These are phyloP conservation scores for Eira barbara DNA, from an alignment of 2,113 vertebrate species.

Conservation along the genomic window DNA sequence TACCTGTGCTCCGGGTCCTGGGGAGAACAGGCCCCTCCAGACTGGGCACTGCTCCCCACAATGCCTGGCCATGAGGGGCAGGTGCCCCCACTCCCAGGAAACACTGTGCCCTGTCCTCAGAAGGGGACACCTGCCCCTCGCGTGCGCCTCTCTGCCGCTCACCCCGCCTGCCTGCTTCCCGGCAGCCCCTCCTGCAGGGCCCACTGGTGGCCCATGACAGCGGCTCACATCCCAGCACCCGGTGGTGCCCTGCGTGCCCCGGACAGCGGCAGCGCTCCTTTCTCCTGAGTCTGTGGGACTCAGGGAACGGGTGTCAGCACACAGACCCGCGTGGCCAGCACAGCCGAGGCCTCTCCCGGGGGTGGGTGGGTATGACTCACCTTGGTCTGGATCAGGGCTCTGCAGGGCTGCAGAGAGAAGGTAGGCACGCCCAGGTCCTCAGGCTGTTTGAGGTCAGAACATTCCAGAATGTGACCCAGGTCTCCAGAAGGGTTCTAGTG, in stretches of 20 bases:
- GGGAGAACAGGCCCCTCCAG: too few relatives aligned
- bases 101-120: background rate
- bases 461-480: constrained; percentile 39
- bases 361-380: constrained; percentile 56
- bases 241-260: background rate
- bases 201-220: background rate
- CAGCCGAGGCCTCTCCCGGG: background rate
- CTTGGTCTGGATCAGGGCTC: constrained; percentile 81
- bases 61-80: background rate
- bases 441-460: constrained; percentile 9
- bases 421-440: constrained; percentile 52
- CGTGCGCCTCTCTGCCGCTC: fast-evolving
- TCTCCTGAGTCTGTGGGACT: background rate
- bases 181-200: background rate
- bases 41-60: background rate
- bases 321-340: fast-evolving
- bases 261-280: fast-evolving
- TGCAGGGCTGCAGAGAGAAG: constrained; percentile 64
- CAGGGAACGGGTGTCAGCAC: background rate
- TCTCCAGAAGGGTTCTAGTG: constrained; percentile 54
- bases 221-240: background rate
- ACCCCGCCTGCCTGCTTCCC: background rate
- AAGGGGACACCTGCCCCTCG: background rate
- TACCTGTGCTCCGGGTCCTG: background rate
- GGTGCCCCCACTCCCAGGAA: background rate